Base-by-base conservation (phyloP, 1,140 invertebrate species). In the Habropoda laboriosa region DNA sequence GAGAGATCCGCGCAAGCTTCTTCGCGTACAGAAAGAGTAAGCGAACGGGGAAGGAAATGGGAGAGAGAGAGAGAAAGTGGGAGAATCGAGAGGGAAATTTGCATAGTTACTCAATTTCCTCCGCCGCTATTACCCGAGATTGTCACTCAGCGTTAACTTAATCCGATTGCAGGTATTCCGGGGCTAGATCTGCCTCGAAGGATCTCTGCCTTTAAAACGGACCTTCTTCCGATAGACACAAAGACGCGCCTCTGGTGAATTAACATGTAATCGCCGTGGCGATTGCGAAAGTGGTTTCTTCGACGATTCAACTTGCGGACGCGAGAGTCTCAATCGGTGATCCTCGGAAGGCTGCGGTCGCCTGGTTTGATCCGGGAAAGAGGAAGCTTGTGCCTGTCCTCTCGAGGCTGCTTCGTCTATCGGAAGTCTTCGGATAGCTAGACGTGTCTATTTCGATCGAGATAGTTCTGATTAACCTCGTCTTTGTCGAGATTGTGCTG, bases 61-160 rank as follows among this genome's bases (percentile, higher is more conserved):
- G 2, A 6, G 60, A 27, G n/a, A 24, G 35, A 3, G 35, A 10
- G 58, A 40, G 35, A 16, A 8, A 13, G n/a, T 6, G 27, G 32
- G 8, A 47, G 63, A 42, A 35, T 35, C 27, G 16, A 53, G 51
- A 24, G 18, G 27, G 35, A 79, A 83, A 78, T 73, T 79, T 73
- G 49, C 67, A 66, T 71, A 73, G 40, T 66, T 64, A 71, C 51
- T 79, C 68, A 40, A 63, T 82, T 79, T 73, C 47, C 61, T 47
- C 55, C 47, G 5, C 66, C 16, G 68, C 35, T 82, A 76, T 76
- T 76, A 67, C 63, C 49, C 40, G 73, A 67, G 73, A 76, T 76
- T 76, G 61, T 76, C 63, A 67, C 63, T 79, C 64, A 73, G 42
- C 68, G 47, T 64, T 30, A 58, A 57, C 38, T 49, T 60, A 83